These are phyloP conservation scores for Petroica traversi DNA, from an alignment of 2,113 vertebrate genomes.

Conservation along the genomic window DNA sequence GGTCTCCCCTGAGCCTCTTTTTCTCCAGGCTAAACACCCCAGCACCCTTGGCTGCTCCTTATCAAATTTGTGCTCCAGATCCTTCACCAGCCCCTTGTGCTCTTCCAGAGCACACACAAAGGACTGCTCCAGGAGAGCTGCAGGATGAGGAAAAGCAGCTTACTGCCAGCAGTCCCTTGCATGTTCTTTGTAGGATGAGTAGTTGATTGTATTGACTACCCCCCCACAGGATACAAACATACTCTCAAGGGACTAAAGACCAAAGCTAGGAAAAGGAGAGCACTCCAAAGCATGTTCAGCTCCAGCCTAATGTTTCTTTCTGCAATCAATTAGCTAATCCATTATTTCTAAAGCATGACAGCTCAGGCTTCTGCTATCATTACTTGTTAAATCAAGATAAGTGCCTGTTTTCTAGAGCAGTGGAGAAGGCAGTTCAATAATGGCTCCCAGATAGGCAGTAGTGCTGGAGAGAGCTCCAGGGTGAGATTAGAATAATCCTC, in stretches of 20 bases:
- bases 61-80: neutral
- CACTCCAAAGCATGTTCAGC: neutral
- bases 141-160: neutral
- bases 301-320: neutral
- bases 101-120: neutral
- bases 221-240: rapidly evolving
- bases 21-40: neutral
- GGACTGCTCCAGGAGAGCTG: neutral
- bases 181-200: neutral
- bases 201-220: neutral
- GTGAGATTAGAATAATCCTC: slow-evolving; percentile 50
- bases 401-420: slow-evolving; percentile 35
- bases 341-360: neutral
- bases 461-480: slow-evolving; percentile 23
- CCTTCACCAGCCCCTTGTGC: neutral
- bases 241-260: neutral
- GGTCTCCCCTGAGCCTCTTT: neutral
- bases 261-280: neutral
- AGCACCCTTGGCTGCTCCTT: neutral
- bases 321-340: slow-evolving; percentile 31
- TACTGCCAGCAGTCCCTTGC: neutral
- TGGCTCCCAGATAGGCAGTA: neutral
- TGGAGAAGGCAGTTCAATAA: neutral
- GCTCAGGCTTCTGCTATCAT: slow-evolving; percentile 22
- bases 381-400: slow-evolving; percentile 54